A percentile compares a stretch with the other conserved stretches of the same genome.
phyloP scores from a whole-genome alignment of 2,113 vertebrate genomes.

The Gymnogyps californianus region DNA sequence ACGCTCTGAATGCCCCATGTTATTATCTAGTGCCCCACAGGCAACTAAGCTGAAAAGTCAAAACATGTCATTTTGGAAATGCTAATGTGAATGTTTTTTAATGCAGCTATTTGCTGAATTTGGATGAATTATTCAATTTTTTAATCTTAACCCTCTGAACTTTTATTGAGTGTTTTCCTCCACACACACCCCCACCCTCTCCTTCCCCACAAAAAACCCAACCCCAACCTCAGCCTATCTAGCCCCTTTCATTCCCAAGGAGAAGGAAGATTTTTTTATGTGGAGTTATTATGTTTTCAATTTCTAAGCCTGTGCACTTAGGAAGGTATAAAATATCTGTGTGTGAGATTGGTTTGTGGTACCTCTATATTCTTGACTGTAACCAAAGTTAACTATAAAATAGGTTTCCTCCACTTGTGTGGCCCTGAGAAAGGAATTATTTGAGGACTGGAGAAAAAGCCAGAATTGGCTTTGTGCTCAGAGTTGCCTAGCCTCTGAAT shows the following conservation, averaged over 20 bases:
- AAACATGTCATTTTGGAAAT: neutral
- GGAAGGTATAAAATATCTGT: neutral
- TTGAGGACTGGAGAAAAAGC: neutral
- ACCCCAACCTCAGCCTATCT: neutral
- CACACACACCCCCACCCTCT: accelerated
- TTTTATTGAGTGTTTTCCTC: neutral
- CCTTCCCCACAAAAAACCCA: neutral
- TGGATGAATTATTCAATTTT: neutral
- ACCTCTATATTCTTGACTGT: neutral
- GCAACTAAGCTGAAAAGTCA: neutral
- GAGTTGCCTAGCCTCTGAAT: neutral
- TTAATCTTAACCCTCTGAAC: neutral
- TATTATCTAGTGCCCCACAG: neutral
- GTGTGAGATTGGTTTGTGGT: neutral
- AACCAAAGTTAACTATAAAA: neutral
- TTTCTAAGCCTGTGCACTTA: neutral
- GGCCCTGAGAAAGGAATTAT: neutral
- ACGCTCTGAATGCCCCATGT: neutral
- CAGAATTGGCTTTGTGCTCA: neutral
- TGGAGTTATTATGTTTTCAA: neutral
- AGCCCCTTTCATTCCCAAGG: neutral
- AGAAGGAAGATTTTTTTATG: neutral
- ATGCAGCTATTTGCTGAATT: neutral
- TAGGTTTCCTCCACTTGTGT: neutral
- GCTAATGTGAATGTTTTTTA: neutral